These are phyloP conservation scores for Syncerus caffer DNA, from an alignment of 2,797 vertebrate genomes.

Conservation along the genomic window DNA sequence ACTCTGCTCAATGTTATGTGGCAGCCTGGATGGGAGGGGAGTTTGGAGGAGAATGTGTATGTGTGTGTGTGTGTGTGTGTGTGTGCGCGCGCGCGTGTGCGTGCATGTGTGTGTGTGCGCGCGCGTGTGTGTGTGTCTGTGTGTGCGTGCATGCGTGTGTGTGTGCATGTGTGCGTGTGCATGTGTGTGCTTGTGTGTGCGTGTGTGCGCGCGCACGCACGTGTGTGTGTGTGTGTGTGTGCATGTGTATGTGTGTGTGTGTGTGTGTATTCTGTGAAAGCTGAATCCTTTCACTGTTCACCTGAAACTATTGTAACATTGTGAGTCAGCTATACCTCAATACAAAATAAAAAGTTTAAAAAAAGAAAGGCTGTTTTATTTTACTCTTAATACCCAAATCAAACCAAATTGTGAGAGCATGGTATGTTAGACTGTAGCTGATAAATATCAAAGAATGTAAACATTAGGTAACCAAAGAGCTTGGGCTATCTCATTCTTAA, in stretches of 20 bases:
- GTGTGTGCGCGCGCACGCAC: too few relatives aligned
- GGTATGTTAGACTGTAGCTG: not conserved
- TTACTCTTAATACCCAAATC: not conserved
- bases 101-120: too few relatives aligned
- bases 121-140: too few relatives aligned
- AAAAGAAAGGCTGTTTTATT: not conserved
- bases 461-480: not conserved
- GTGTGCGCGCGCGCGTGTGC: not conserved
- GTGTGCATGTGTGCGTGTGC: too few relatives aligned
- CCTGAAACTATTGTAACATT: not conserved
- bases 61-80: rapidly evolving
- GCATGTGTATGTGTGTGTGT: too few relatives aligned
- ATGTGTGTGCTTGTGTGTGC: not conserved
- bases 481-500: slow-evolving; percentile 4
- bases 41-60: not conserved
- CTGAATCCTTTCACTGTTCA: not conserved
- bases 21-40: not conserved
- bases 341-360: not conserved
- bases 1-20: not conserved
- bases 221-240: too few relatives aligned
- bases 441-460: not conserved
- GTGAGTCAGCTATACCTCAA: not conserved
- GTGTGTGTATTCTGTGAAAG: not conserved
- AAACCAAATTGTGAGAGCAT: not conserved
- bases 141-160: not conserved